phyloP scores from a whole-genome alignment of 2,113 vertebrate genomes.

The Macquaria australasica region DNA sequence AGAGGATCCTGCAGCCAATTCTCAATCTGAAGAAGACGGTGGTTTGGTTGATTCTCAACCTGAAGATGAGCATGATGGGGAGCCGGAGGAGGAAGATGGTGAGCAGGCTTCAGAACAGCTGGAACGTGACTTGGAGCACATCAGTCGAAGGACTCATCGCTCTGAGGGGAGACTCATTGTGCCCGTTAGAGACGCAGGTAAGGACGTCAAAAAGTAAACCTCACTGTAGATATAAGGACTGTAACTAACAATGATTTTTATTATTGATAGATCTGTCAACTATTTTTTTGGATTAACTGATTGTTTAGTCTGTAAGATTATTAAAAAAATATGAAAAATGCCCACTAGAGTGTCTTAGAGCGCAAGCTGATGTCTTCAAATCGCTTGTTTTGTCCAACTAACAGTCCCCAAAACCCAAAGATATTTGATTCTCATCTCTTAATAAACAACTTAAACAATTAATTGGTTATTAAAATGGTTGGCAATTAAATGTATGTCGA shows the following conservation, averaged over 20 bases:
- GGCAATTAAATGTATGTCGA: background rate
- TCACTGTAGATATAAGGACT: background rate
- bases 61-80: constrained; percentile 22
- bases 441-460: background rate
- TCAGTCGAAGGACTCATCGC: constrained; percentile 54
- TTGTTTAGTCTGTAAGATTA: background rate
- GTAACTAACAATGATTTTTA: background rate
- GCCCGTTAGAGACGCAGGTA: constrained; percentile 54
- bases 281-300: background rate
- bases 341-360: background rate
- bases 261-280: background rate
- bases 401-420: background rate
- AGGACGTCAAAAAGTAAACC: background rate
- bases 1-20: background rate
- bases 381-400: background rate
- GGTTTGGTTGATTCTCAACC: constrained; percentile 17
- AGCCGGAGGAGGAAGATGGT: background rate
- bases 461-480: background rate
- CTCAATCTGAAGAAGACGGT: constrained; percentile 17
- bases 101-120: constrained; percentile 5
- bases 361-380: background rate
- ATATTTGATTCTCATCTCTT: background rate
- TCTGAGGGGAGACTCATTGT: constrained; percentile 56
- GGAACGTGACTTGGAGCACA: constrained; percentile 26
- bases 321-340: background rate